Base-by-base conservation (phyloP, 2,888 invertebrate species). In the Leptopilina myrica region DNA sequence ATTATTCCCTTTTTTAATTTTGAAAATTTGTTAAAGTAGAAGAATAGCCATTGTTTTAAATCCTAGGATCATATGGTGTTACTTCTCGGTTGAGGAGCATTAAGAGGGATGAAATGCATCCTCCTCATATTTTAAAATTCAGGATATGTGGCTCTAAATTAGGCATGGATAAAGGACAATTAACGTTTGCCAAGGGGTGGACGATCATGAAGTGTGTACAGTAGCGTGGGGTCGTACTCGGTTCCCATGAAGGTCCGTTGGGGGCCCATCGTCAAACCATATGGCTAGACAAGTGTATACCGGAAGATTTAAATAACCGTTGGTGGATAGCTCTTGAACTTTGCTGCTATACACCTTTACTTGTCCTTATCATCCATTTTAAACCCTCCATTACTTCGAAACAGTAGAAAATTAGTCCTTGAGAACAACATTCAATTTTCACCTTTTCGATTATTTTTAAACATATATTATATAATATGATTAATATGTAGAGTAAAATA, bases 261-360 rank as follows among this genome's bases (percentile, higher is more conserved):
- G 91, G 62, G 62, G 15, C 59, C 62, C 62, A 62, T 91, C 91
- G 91, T 90, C 86, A 78, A 80, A 84, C 88, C 89, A 91, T 91
- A 90, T 91, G 91, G 89, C 86, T 84, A 56, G 78, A 76, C 85
- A 87, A 88, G 87, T 86, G 84, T 87, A 43, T 33, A 91, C 91
- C 91, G 86, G 89, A 86, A 91, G 91, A 92, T 91, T 91, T 91
- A 91, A 91, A 91, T 92, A 92, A 91, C 91, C 91, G 91, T 91
- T 90, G 87, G 86, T 83, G 66, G 76, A 46, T 64, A 11, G 14
- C 69, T 64, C 62, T 20, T 62, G 9, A 80, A 84, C 87, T 83
- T 82, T 85, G 9, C 85, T 80, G 69, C 85, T 82, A 20, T 20
- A 84, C 80, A 86, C 88, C 86, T 86, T 89, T 87, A 88, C 87